Conservation (phyloP, 2,888 invertebrate genomes). For the Pinctada fucata region DNA sequence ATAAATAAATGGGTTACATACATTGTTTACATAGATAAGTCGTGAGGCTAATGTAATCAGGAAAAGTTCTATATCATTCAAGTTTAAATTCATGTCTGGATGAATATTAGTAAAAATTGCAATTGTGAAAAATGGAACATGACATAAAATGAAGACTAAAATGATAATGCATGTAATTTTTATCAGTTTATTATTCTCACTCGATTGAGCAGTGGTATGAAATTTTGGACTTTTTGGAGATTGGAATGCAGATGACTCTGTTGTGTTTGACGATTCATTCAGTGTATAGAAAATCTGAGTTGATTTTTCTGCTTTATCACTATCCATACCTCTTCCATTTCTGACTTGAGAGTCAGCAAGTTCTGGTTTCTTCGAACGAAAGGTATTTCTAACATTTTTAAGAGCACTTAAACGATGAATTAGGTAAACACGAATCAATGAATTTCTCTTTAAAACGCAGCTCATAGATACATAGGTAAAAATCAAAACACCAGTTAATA, state of each 20-base stretch:
- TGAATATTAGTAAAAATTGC: neutral
- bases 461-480: neutral
- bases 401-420: no score
- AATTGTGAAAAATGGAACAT: conserved; percentile 1
- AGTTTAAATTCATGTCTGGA: neutral
- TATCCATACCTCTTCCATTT: no score
- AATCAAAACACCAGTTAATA: neutral
- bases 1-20: conserved; percentile 18
- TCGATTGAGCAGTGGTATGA: neutral
- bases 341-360: no score
- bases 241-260: neutral
- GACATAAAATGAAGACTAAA: conserved; percentile 7
- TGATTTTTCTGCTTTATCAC: no score
- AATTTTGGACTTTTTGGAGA: neutral
- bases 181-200: conserved; percentile 1
- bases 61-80: neutral
- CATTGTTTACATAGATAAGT: conserved; percentile 1
- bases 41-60: neutral
- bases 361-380: no score
- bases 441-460: no score
- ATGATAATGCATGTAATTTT: conserved; percentile 9
- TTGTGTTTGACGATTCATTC: neutral
- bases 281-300: neutral
- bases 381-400: no score
- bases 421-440: no score